These are phyloP conservation scores for Lasioglossum malachurum DNA, from an alignment of 2,888 invertebrate genomes.

Conservation along the genomic window DNA sequence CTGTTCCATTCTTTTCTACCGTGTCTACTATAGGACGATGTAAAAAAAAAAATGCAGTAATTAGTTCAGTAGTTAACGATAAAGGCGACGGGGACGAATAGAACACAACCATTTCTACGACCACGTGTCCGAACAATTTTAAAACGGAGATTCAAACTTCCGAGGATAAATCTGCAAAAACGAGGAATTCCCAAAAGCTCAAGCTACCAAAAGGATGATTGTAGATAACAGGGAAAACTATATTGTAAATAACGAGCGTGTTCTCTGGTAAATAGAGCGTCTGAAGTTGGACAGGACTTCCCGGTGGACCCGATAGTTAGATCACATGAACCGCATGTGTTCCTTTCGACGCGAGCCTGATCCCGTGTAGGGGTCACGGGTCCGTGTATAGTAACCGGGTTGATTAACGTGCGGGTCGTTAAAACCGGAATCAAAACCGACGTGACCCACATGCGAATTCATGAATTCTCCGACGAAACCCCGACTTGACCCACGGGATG, in stretches of 20 bases:
- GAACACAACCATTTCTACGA: not conserved
- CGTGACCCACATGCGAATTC: slow-evolving; percentile 18
- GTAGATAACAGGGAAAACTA: not conserved
- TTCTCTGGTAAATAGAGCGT: not conserved
- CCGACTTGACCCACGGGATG: not conserved
- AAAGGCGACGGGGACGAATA: not conserved
- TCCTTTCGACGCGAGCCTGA: not conserved
- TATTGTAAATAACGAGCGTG: not conserved
- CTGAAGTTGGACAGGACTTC: not conserved
- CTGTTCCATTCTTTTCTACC: not conserved
- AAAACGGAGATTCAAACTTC: not conserved
- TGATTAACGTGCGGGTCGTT: slow-evolving; percentile 11
- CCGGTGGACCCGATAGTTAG: slow-evolving; percentile 2
- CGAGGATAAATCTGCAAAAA: not conserved
- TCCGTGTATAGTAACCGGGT: not conserved
- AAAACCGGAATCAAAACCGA: slow-evolving; percentile 6
- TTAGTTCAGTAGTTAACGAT: not conserved
- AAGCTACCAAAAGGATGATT: not conserved
- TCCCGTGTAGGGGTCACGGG: not conserved
- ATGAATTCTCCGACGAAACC: not conserved
- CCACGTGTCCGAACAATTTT: not conserved
- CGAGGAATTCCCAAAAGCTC: not conserved
- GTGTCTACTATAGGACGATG: not conserved
- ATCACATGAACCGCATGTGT: not conserved
- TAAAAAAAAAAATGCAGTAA: not conserved